A percentile compares a stretch with the other conserved stretches of the same genome.
Evolutionary conservation across 2,888 invertebrate species (phyloP).

Genomic region (Drosophila planitibia): DNA sequence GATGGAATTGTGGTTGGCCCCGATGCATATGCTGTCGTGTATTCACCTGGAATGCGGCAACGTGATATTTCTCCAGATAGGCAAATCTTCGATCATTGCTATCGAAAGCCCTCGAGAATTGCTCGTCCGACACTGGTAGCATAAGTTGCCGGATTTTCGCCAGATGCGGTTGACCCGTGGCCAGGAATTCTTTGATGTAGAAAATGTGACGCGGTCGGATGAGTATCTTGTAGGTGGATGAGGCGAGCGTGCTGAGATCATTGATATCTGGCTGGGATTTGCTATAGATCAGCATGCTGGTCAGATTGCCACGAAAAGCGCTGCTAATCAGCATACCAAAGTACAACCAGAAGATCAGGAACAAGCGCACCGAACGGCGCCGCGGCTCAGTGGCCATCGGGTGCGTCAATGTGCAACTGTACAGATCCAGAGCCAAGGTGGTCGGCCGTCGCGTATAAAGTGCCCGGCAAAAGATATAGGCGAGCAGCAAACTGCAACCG

Average conservation of each 20-base stretch:
- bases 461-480: slow-evolving; percentile 62
- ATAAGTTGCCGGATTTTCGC: slow-evolving; percentile 83
- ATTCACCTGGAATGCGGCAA: slow-evolving; percentile 78
- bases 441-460: slow-evolving; percentile 28
- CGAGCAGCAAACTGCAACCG: slow-evolving; percentile 61
- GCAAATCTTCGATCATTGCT: slow-evolving; percentile 86
- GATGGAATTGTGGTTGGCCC: slow-evolving; percentile 86
- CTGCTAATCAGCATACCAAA: slow-evolving; percentile 83
- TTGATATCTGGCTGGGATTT: slow-evolving; percentile 81
- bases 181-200: slow-evolving; percentile 84
- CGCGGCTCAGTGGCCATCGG: slow-evolving; percentile 60
- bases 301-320: slow-evolving; percentile 84
- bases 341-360: slow-evolving; percentile 81
- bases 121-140: slow-evolving; percentile 84
- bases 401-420: slow-evolving; percentile 71
- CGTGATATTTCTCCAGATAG: slow-evolving; percentile 86
- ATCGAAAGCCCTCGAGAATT: slow-evolving; percentile 84
- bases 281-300: slow-evolving; percentile 82
- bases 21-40: slow-evolving; percentile 72
- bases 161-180: slow-evolving; percentile 74
- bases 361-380: slow-evolving; percentile 62
- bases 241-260: slow-evolving; percentile 73
- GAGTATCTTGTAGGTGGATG: slow-evolving; percentile 83
- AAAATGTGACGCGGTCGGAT: slow-evolving; percentile 84
- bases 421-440: slow-evolving; percentile 61